Evolutionary conservation across 2,797 vertebrate genomes (phyloP), one percentile per base, ranked within the genome.

Genomic region (Falco rusticolus): DNA sequence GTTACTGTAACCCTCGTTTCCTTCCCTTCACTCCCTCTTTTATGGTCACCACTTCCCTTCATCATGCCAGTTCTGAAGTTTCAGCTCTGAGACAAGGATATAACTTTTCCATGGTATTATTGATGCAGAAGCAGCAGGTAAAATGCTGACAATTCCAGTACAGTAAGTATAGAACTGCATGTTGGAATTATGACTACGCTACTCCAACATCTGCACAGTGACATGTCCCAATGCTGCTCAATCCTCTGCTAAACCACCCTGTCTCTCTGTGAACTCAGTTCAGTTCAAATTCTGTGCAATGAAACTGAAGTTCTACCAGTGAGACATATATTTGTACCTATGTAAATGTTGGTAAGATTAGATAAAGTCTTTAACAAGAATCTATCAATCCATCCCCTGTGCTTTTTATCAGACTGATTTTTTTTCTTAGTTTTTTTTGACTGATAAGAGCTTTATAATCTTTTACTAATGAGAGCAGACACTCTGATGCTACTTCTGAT

Each of bases 401-500:
- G 16, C 15, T 81, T 91, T 84, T 90, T 94, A 74, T 69, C 77
- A 80, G 63, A 54, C 33, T 71, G 18, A 4, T 59, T 72, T 63
- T 48, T 34, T 48, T 34, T 2, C 20, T 47, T 59, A 43, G 41
- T 6, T 15, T 65, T 71, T 79, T 87, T 81, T 59, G 5, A 70
- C 33, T 83, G 83, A 34, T 92, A 94, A 95, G 60, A 92, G 71
- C 59, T 84, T 94, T 87, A 88, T 48, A 91, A 94, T 88, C 6
- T 53, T 87, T 65, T 91, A 90, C 61, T 45, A 92, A 96, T 81
- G 84, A 93, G 90, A 91, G 86, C 80, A 93, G 76, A 24, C 59
- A 83, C n/a, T 77, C 70, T 66, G 13, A 84, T 57, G 57, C 26
- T 78, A 75, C 47, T 80, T 69, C 28, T 71, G 59, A 84, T 66